These are phyloP conservation scores for Tachuris rubrigastra DNA, from an alignment of 2,113 vertebrate genomes.

Conservation along the genomic window DNA sequence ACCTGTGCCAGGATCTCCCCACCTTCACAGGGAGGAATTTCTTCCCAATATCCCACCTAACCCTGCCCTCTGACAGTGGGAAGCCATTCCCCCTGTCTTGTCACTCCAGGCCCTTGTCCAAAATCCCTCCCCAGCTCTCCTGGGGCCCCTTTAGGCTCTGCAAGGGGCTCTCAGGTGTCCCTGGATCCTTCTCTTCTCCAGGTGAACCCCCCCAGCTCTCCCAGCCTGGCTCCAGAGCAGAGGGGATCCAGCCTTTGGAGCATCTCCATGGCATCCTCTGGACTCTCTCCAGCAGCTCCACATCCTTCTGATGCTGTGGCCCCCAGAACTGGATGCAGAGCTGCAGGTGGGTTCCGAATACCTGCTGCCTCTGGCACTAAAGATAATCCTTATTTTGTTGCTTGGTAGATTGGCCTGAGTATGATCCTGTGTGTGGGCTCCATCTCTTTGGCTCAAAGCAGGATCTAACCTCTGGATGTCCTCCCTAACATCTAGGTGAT, in stretches of 20 bases:
- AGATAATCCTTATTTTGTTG: background rate
- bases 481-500: rapidly evolving
- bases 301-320: background rate
- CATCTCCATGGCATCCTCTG: rapidly evolving
- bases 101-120: background rate
- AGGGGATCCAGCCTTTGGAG: background rate
- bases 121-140: background rate
- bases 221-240: background rate
- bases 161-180: background rate
- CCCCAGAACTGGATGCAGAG: background rate
- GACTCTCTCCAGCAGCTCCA: background rate
- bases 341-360: background rate
- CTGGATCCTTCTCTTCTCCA: background rate
- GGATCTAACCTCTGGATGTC: background rate
- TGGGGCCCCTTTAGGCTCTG: background rate
- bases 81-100: background rate
- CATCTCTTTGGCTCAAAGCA: background rate
- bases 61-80: background rate
- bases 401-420: background rate
- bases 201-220: background rate
- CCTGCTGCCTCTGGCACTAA: background rate
- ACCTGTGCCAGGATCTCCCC: background rate
- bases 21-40: background rate
- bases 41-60: background rate
- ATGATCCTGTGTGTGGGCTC: background rate